Evolutionary conservation across 2,113 vertebrate genomes (phyloP), one percentile per base, ranked within the genome.

Genomic region (Pelecanoides urinatrix): DNA sequence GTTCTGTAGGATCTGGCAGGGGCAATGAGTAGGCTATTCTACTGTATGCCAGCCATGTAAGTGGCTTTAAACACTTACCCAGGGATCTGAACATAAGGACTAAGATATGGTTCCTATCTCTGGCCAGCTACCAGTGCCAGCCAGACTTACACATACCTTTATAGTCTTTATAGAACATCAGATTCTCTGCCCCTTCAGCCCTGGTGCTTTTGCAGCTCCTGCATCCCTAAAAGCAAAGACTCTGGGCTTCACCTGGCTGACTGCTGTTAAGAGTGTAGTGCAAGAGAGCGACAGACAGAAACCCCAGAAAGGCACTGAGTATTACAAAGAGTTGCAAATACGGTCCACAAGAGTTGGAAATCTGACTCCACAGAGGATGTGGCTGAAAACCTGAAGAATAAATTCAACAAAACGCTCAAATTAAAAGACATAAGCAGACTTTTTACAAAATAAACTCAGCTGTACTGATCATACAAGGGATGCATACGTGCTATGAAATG

Each of bases 31-130:
- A 50, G 23, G 34, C 29, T 74, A 5, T 34, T 44, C 32, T 44
- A 18, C 30, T 11, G 22, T n/a, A 36, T 0, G 3, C 19, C 36
- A 71, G 13, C 23, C 40, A 63, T 0, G 2, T 4, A 18, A 70
- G 49, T 11, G 38, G 19, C 62, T 75, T 58, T 30, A 63, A 71
- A 58, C 40, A 49, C 21, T 49, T 29, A 21, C 30, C 30, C 10
- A 29, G 23, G 44, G 38, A 52, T 52, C 32, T 70, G 55, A 63
- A 75, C 42, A 27, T 23, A 49, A 63, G 40, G 34, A 59, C 44
- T 12, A 44, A 25, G 27, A 38, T 19, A 32, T 2, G 18, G 25
- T 45, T 94, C 44, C 22, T 22, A 26, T 49, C 40, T 82, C 29
- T 22, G n/a, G 30, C 21, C 50, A 59, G 20, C 17, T 47, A 34